These are phyloP conservation scores for Cephalotes varians DNA, from an alignment of 2,888 invertebrate genomes.

Conservation along the genomic window DNA sequence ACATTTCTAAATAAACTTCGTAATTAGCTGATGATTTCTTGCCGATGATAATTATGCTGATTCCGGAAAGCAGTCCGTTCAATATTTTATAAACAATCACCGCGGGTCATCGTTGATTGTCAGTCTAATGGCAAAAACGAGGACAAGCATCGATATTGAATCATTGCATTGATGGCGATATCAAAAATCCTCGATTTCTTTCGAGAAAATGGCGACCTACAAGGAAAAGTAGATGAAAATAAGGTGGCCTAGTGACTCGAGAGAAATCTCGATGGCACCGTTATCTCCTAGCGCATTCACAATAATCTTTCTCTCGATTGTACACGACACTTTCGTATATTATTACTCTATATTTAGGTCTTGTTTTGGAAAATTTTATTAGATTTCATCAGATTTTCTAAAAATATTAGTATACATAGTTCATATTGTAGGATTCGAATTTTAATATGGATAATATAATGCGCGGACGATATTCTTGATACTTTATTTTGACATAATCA, in stretches of 20 bases:
- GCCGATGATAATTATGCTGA: background rate
- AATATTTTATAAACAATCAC: background rate
- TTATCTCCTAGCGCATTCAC: conserved; percentile 27
- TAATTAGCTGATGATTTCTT: conserved; percentile 44
- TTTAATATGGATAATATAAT: background rate
- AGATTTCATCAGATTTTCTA: background rate
- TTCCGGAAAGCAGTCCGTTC: background rate
- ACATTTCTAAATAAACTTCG: background rate
- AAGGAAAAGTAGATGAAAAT: conserved; percentile 59
- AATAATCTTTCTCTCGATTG: conserved; percentile 4
- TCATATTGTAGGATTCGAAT: background rate
- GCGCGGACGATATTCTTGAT: background rate
- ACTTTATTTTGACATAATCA: background rate
- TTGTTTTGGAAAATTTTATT: background rate
- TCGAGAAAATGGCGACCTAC: conserved; percentile 42
- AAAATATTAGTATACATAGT: background rate
- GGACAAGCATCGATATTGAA: conserved; percentile 63
- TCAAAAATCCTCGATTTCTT: conserved; percentile 63
- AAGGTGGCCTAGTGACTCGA: conserved; percentile 56
- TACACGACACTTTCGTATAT: background rate
- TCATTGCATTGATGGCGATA: conserved; percentile 42
- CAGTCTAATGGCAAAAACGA: conserved; percentile 62
- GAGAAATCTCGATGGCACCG: conserved; percentile 60
- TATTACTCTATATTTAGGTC: background rate
- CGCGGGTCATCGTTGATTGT: background rate